Evolutionary conservation across 2,113 vertebrate species (phyloP).

Genomic region (Apaloderma vittatum): DNA sequence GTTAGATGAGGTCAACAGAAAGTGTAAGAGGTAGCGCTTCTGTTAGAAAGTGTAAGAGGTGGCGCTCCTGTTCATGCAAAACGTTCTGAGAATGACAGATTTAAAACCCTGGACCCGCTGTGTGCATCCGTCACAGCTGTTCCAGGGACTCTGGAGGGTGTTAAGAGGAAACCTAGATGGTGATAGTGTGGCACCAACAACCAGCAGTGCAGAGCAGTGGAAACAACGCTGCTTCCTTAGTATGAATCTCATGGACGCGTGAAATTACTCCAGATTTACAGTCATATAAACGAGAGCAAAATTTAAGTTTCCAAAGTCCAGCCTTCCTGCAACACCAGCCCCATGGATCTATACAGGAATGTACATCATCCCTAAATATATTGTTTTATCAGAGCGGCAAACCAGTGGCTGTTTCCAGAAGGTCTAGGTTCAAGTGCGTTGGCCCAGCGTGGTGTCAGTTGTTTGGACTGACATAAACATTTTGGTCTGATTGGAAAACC

Average conservation of each 20-base stretch:
- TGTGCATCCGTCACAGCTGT: not conserved
- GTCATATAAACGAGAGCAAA: not conserved
- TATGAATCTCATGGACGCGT: not conserved
- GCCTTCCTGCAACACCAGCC: not conserved
- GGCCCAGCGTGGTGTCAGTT: rapidly evolving
- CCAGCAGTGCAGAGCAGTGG: not conserved
- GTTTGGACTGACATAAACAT: not conserved
- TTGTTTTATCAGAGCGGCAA: not conserved
- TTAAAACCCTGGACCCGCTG: not conserved
- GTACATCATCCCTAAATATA: not conserved
- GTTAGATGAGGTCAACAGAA: not conserved
- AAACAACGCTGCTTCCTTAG: not conserved
- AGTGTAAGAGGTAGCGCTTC: not conserved
- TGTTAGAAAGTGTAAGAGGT: not conserved
- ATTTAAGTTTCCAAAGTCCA: not conserved
- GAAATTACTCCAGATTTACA: not conserved
- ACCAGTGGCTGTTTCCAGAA: not conserved
- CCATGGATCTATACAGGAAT: not conserved
- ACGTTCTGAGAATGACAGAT: not conserved
- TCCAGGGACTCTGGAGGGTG: not conserved
- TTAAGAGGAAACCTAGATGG: not conserved
- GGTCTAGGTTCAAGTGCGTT: not conserved
- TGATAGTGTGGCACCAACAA: not conserved
- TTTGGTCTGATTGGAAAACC: not conserved
- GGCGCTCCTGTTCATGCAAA: not conserved